Evolutionary conservation across 2,113 vertebrate species (phyloP).

Genomic region (Stictonetta naevosa): DNA sequence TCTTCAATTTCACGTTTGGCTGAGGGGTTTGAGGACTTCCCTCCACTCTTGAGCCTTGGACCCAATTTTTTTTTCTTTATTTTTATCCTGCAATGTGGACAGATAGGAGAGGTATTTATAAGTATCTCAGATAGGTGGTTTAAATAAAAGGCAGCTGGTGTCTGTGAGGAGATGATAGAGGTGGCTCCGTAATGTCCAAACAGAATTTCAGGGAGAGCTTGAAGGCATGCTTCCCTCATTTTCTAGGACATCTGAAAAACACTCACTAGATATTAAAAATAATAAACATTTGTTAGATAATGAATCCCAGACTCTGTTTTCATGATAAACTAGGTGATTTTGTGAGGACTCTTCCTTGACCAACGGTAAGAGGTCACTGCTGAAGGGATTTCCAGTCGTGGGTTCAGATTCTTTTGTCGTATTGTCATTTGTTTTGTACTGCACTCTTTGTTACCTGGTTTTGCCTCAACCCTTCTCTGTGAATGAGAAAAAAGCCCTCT

Average conservation of each 20-base stretch:
- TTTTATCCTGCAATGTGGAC: neutral
- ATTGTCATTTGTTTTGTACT: neutral
- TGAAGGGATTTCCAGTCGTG: neutral
- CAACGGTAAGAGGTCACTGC: neutral
- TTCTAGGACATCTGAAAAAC: conserved; percentile 36
- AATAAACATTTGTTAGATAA: conserved; percentile 55
- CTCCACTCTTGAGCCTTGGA: neutral
- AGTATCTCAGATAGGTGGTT: neutral
- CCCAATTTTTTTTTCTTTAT: neutral
- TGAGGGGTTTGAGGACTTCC: neutral
- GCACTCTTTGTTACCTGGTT: conserved; percentile 27
- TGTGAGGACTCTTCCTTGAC: neutral
- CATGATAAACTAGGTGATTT: conserved; percentile 20
- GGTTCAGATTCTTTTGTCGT: conserved; percentile 15
- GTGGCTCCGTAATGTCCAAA: neutral
- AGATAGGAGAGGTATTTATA: neutral
- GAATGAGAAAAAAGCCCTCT: neutral
- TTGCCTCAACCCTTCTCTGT: neutral
- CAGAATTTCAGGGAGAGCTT: neutral
- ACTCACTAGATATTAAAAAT: conserved; percentile 30
- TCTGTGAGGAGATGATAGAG: neutral
- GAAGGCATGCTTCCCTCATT: conserved; percentile 17
- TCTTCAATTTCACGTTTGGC: neutral
- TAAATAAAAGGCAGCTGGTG: neutral
- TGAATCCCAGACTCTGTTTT: conserved; percentile 35